phyloP scores from a whole-genome alignment of 2,888 invertebrate species.

The Drosophila antonietae region DNA sequence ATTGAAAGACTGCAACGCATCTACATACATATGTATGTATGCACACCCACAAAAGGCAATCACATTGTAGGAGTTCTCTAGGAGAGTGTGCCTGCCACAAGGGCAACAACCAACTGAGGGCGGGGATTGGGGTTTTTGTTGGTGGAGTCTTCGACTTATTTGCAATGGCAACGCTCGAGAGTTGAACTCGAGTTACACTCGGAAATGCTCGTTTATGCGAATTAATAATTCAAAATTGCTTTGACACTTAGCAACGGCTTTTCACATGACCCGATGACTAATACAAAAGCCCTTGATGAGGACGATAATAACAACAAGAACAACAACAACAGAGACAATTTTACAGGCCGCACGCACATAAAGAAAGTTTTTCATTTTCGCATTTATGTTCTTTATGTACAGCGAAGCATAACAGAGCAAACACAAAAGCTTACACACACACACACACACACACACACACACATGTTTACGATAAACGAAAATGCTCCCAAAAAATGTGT shows the following conservation, averaged over 20 bases:
- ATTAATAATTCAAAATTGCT: constrained; percentile 63
- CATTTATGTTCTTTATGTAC: constrained; percentile 17
- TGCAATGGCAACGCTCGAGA: constrained; percentile 47
- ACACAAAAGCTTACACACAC: constrained; percentile 23
- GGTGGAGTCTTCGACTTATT: constrained; percentile 30
- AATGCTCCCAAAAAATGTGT: constrained; percentile 42
- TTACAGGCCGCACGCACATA: constrained; percentile 5
- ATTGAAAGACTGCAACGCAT: constrained; percentile 36
- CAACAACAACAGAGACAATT: constrained; percentile 2
- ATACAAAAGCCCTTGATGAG: constrained; percentile 21
- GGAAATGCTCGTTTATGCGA: constrained; percentile 67
- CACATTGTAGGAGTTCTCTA: constrained; percentile 22
- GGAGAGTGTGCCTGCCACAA: constrained; percentile 3
- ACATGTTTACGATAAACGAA: constrained; percentile 12
- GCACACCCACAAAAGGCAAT: constrained; percentile 11
- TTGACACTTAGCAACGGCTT: constrained; percentile 53
- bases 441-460: background rate
- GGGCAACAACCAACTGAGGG: background rate
- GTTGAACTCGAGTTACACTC: constrained; percentile 14
- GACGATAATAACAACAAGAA: constrained; percentile 6
- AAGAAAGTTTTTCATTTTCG: constrained; percentile 20
- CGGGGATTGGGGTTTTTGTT: background rate
- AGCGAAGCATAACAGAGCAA: constrained; percentile 19
- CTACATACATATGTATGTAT: too few relatives aligned
- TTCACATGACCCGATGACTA: constrained; percentile 43